A percentile compares a stretch with the other conserved stretches of the same genome.
Conservation (phyloP, 2,113 vertebrate species). For the Muscicapa adusta region DNA sequence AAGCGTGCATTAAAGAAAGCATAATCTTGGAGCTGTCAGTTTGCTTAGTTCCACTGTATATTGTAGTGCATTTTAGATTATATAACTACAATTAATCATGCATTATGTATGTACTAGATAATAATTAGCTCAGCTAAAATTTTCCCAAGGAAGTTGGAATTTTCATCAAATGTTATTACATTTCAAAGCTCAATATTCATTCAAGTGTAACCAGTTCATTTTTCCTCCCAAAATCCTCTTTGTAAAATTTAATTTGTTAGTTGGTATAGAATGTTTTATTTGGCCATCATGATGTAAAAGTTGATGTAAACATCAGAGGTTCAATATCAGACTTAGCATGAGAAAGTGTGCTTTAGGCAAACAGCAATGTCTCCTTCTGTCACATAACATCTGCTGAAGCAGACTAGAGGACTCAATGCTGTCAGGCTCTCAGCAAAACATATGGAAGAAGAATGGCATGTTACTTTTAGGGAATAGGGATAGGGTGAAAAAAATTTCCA, state of each 20-base stretch:
- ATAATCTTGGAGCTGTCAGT: too few relatives aligned
- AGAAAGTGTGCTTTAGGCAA: not conserved
- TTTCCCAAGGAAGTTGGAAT: not conserved
- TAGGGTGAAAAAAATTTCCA: not conserved
- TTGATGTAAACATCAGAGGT: not conserved
- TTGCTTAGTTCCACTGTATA: too few relatives aligned
- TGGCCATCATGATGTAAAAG: not conserved
- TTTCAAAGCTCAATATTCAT: not conserved
- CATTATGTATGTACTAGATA: too few relatives aligned
- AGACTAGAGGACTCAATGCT: not conserved
- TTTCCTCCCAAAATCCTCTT: not conserved
- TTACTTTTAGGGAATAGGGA: accelerated
- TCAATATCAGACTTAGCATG: not conserved
- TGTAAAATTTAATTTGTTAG: not conserved
- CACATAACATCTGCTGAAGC: not conserved
- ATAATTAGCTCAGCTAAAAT: too few relatives aligned
- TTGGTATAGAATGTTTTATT: not conserved
- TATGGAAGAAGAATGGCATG: not conserved
- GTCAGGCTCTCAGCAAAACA: not conserved
- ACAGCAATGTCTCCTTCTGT: not conserved
- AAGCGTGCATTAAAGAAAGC: too few relatives aligned
- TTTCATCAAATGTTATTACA: not conserved
- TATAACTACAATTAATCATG: too few relatives aligned
- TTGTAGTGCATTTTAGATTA: too few relatives aligned
- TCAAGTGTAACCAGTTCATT: not conserved